These are phyloP conservation scores for Halichondria panicea DNA, from an alignment of 37 sponge, comb jelly and placozoan species.

Conservation along the genomic window DNA sequence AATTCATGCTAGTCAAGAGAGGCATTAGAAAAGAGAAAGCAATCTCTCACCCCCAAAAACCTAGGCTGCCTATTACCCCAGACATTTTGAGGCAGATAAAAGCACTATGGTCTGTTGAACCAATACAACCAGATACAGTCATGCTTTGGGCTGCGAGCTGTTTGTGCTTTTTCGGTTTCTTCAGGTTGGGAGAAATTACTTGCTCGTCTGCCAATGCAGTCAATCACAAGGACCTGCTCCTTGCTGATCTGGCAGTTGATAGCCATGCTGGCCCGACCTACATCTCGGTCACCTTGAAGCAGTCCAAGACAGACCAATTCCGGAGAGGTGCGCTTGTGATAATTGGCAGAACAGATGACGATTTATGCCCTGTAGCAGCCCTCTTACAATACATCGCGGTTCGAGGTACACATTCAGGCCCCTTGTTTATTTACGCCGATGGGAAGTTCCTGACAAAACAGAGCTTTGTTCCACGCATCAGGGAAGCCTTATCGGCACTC, in stretches of 20 bases:
- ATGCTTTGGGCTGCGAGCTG: slow-evolving; percentile 27
- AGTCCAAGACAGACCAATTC: slow-evolving; percentile 40
- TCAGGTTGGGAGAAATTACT: slow-evolving; percentile 23
- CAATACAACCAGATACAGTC: too few relatives aligned
- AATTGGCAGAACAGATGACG: slow-evolving; percentile 14
- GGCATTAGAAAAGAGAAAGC: slow-evolving; percentile 28
- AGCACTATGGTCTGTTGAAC: too few relatives aligned
- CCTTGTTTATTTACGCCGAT: too few relatives aligned
- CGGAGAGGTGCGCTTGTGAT: slow-evolving; percentile 32
- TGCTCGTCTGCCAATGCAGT: background rate
- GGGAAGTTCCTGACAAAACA: too few relatives aligned
- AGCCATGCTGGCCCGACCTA: background rate
- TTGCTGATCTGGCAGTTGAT: slow-evolving; percentile 16
- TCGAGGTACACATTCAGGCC: slow-evolving; percentile 8
- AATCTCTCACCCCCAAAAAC: too few relatives aligned
- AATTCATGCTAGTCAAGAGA: slow-evolving; percentile 28
- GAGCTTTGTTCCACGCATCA: too few relatives aligned
- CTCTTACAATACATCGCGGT: slow-evolving; percentile 8
- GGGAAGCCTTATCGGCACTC: too few relatives aligned
- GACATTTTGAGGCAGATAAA: too few relatives aligned
- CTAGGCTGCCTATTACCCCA: too few relatives aligned
- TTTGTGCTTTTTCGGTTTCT: slow-evolving; percentile 39
- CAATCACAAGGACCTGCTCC: background rate
- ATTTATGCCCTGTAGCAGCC: slow-evolving; percentile 38
- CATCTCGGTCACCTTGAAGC: slow-evolving; percentile 18